Evolutionary conservation across 2,797 vertebrate genomes (phyloP), one percentile per base, ranked within the genome.

Genomic region (Chrysocyon brachyurus): DNA sequence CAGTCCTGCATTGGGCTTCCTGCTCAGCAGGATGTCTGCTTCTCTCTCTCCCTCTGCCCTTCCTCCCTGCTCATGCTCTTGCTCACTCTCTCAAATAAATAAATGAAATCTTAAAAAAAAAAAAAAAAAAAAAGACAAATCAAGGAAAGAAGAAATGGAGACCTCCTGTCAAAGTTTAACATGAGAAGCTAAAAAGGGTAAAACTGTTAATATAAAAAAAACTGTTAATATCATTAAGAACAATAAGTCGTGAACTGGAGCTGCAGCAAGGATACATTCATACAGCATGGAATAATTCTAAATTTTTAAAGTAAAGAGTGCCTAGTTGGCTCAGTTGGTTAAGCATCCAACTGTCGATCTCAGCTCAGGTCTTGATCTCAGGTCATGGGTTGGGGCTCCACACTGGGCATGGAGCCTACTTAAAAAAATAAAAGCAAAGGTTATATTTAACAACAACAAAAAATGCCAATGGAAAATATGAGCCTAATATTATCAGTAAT

Each of bases 361-460:
- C n/a, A 21, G n/a, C n/a, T 68, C n/a, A 68, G 8, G 66, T 68
- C 66, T 17, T 68, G 66, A 68, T 17, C 17, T 33, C 66, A 33
- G 17, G n/a, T n/a, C 0, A 1, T 68, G 66, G n/a, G 33, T 68
- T 68, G 66, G 66, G n/a, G n/a, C 19, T 33, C 66, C 66, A 68
- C 66, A 33, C 66, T 33, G 66, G 31, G 66, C 4, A 10, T 33
- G 66, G n/a, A 68, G 64, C n/a, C 17, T 68, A 68, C 17, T 68
- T 33, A 33, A 68, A 68, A 68, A 68, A 33, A 68, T 81, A 85
- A 92, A 85, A 94, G 59, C 24, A 81, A 54, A 77, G 14, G 8
- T 77, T 66, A 86, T 95, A 77, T 82, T 82, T 93, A 85, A 94
- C 21, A 96, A 84, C 52, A 93, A 66, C 36, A 79, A 87, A 87